Conservation (phyloP, 2,113 vertebrate species). For the Aplodontia rufa region DNA sequence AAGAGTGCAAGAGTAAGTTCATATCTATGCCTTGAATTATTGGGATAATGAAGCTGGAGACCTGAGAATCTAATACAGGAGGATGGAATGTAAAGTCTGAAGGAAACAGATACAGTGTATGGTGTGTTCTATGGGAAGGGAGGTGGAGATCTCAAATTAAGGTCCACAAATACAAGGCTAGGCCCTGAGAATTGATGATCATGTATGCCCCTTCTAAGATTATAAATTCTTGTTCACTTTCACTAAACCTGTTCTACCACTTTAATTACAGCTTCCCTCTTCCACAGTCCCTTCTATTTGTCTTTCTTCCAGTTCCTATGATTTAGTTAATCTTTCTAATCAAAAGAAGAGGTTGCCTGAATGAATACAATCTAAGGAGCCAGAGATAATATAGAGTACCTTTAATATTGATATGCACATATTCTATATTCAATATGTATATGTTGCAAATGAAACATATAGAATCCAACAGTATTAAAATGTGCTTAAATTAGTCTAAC, state of each 20-base stretch:
- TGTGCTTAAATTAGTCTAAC: background rate
- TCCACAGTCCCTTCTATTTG: background rate
- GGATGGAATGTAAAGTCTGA: background rate
- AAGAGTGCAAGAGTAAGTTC: background rate
- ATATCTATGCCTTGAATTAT: background rate
- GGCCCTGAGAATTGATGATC: background rate
- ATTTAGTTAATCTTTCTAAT: background rate
- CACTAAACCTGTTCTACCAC: background rate
- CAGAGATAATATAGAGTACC: background rate
- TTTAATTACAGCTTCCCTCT: background rate
- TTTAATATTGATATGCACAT: slow-evolving; percentile 7
- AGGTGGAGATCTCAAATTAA: background rate
- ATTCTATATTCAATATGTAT: background rate
- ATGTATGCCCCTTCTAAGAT: background rate
- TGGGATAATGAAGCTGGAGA: background rate
- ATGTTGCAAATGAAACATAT: background rate
- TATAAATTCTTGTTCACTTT: background rate
- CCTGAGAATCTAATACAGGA: background rate
- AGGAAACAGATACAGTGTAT: background rate
- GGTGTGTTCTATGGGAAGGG: no score
- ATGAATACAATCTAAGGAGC: background rate
- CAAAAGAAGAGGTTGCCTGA: background rate
- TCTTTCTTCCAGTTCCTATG: background rate
- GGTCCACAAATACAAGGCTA: background rate
- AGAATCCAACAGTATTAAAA: background rate